phyloP scores from a whole-genome alignment of 2,888 invertebrate genomes.

The Drosophila nigricruria region DNA sequence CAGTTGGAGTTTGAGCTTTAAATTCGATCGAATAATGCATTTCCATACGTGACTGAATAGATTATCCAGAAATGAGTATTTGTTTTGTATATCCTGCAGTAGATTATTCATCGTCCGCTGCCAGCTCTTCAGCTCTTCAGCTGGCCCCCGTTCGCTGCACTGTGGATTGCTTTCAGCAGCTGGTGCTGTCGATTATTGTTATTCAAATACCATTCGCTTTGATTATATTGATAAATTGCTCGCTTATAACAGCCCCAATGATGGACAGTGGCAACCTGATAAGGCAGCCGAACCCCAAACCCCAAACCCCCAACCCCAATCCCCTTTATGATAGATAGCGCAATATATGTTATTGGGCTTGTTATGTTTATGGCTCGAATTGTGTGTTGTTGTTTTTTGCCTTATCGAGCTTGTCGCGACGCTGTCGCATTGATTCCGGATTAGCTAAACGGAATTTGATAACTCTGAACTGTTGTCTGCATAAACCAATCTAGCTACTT shows the following conservation, averaged over 20 bases:
- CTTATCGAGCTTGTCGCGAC: constrained; percentile 36
- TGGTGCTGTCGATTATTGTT: constrained; percentile 3
- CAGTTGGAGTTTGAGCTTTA: constrained; percentile 76
- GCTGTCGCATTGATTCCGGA: constrained; percentile 32
- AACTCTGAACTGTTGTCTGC: constrained; percentile 1
- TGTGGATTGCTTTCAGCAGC: constrained; percentile 20
- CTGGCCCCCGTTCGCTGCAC: constrained; percentile 37
- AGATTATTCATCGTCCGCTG: constrained; percentile 59
- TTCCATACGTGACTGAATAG: constrained; percentile 82
- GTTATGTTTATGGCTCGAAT: constrained; percentile 29
- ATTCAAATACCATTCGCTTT: constrained; percentile 12
- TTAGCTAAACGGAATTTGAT: constrained; percentile 21
- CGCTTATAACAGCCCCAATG: constrained; percentile 23
- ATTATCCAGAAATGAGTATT: constrained; percentile 83
- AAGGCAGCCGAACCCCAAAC: constrained; percentile 11
- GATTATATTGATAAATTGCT: constrained; percentile 37
- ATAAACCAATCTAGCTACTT: constrained; percentile 10
- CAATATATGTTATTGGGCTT: constrained; percentile 9
- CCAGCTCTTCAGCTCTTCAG: constrained; percentile 38
- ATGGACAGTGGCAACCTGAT: constrained; percentile 21
- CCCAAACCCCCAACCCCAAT: constrained; percentile 4
- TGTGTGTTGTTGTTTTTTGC: constrained; percentile 31
- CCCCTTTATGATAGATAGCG: constrained; percentile 26
- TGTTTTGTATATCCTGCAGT: constrained; percentile 82
- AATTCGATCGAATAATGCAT: constrained; percentile 81